These are phyloP conservation scores for Eleutherodactylus coqui DNA, from an alignment of 2,797 vertebrate species.

Conservation along the genomic window DNA sequence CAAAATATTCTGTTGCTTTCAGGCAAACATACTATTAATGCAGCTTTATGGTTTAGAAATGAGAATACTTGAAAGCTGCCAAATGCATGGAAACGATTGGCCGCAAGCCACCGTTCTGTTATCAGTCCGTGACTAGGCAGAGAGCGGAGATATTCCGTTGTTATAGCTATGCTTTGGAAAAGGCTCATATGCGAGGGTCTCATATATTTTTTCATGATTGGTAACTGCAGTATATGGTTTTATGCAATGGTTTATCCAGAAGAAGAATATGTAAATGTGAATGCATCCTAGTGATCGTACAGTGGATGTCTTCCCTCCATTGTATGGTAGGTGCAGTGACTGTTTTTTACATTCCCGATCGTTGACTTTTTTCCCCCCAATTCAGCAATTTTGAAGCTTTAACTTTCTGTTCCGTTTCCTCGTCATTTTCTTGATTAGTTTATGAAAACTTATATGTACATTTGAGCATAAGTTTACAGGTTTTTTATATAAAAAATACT, in stretches of 20 bases:
- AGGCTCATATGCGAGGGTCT: neutral
- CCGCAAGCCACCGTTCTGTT: neutral
- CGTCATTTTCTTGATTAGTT: too few relatives aligned
- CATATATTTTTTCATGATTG: neutral
- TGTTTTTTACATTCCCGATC: too few relatives aligned
- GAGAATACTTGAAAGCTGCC: neutral
- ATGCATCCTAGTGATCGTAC: too few relatives aligned
- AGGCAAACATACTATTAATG: neutral
- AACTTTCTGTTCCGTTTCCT: too few relatives aligned
- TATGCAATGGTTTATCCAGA: neutral
- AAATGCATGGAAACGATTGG: neutral
- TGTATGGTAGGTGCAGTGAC: too few relatives aligned
- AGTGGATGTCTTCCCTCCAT: too few relatives aligned
- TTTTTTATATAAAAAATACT: too few relatives aligned
- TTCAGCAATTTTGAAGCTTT: too few relatives aligned
- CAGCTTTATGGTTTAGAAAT: slow-evolving; percentile 15
- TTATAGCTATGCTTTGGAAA: neutral
- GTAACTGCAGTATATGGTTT: neutral
- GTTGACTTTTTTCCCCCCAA: too few relatives aligned
- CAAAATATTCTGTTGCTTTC: slow-evolving; percentile 9
- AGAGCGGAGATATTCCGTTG: neutral
- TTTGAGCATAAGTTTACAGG: too few relatives aligned
- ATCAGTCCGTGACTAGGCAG: neutral
- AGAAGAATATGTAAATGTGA: neutral
- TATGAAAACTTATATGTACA: too few relatives aligned